phyloP scores from a whole-genome alignment of 2,888 invertebrate species.

The Autographa gamma region DNA sequence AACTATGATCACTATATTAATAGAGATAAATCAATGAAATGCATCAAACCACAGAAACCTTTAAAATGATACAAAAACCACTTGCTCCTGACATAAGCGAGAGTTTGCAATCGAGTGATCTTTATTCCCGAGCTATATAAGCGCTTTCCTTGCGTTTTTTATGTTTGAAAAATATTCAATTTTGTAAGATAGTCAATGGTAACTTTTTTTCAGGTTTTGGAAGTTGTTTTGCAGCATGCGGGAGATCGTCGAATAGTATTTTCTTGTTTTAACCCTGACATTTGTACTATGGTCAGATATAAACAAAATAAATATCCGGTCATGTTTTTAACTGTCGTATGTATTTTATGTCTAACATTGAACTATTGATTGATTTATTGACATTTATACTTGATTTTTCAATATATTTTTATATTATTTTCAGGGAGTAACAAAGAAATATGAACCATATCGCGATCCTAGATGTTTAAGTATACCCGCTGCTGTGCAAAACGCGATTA shows the following conservation, averaged over 20 bases:
- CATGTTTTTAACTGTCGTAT: constrained; percentile 95
- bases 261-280: constrained; percentile 98
- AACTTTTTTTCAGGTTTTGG: constrained; percentile 89
- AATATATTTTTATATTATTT: constrained; percentile 26
- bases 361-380: background rate
- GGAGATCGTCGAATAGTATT: constrained; percentile 95
- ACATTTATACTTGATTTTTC: background rate
- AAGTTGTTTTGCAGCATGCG: constrained; percentile 94
- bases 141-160: too few relatives aligned
- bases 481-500: constrained; percentile 94
- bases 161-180: background rate
- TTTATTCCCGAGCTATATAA: too few relatives aligned
- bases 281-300: constrained; percentile 96
- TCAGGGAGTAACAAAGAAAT: constrained; percentile 85
- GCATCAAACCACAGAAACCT: too few relatives aligned
- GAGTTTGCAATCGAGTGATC: too few relatives aligned
- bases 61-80: too few relatives aligned
- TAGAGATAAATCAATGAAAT: too few relatives aligned
- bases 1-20: too few relatives aligned
- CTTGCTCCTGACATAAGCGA: too few relatives aligned
- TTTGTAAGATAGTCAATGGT: background rate
- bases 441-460: constrained; percentile 95
- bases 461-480: constrained; percentile 94
- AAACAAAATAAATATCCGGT: constrained; percentile 99
- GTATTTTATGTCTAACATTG: constrained; percentile 57